Base-by-base conservation (phyloP, 2,888 invertebrate genomes). In the Acrobasis consociella region DNA sequence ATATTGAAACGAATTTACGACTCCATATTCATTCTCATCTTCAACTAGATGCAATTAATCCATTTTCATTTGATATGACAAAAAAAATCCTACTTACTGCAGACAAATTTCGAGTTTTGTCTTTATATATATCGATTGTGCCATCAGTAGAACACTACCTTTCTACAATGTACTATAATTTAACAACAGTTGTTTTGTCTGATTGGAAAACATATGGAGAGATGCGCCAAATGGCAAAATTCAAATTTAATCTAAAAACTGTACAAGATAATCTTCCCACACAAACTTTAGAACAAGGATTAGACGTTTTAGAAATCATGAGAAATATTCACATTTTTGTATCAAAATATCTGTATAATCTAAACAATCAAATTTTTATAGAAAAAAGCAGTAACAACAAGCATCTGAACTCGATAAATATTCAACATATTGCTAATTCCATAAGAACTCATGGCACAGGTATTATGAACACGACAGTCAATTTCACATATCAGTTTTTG, bases 141-240 rank as follows among this genome's bases (percentile, higher is more conserved):
- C 94, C 95, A 89, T 86, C 80, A 60, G 95, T 98, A 9, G 99
- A 99, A 83, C 95, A 97, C 80, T 99, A 99, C 87, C 93, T 99
- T 69, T 98, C 98, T 76, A 96, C 95, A 70, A 98, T 97, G 81
- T 99, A 99, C 89, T 99, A 99, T 87, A 99, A 99, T 91, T 93
- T 99, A 74, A 99, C 99, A 0, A 98, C 99, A 1, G 98, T 99
- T 39, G 98, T 99, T 9, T 91, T 99, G 55, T 98, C 99, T 72
- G 99, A 99, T 86, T 99, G 99, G 98, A 97, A 96, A 85, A 98
- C 98, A 0, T 99, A 99, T 82, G 96, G 97, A 16, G 97, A 98
- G 89, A 99, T 99, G 99, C 94, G 98, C 65, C 96, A 97, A 80
- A 94, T 99, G 84, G 99, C 99, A 0, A 94, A 94, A 76, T 95